Evolutionary conservation across 2,113 vertebrate species (phyloP).

Genomic region (Salvelinus namaycush): DNA sequence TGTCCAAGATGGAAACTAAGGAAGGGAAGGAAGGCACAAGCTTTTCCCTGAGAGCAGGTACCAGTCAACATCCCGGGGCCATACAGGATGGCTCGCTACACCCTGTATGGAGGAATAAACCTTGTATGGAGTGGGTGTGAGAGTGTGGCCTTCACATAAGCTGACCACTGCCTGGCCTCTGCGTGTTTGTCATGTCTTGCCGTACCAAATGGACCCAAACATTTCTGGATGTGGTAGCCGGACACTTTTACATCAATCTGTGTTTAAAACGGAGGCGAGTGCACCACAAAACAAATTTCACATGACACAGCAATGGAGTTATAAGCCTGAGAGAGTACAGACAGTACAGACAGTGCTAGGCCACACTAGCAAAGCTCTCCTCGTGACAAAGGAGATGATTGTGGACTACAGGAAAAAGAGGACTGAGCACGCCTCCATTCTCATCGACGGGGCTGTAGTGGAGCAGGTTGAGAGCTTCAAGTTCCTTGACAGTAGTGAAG

Average conservation of each 20-base stretch:
- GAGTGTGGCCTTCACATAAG: constrained; percentile 46
- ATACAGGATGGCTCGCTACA: constrained; percentile 8
- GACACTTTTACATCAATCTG: constrained; percentile 60
- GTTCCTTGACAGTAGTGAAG: no score
- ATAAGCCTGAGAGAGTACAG: constrained; percentile 61
- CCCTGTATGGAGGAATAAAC: constrained; percentile 21
- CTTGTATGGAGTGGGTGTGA: constrained; percentile 33
- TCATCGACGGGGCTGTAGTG: no score
- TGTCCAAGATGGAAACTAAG: constrained; percentile 58
- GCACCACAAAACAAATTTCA: constrained; percentile 61
- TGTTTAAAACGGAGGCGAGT: constrained; percentile 62
- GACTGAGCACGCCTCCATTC: no score
- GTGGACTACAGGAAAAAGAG: no score
- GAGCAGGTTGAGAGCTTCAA: no score
- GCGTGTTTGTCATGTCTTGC: constrained; percentile 41
- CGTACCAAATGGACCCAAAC: constrained; percentile 51
- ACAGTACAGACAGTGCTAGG: constrained; percentile 37
- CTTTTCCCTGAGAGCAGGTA: constrained; percentile 45
- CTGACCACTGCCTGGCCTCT: constrained; percentile 51
- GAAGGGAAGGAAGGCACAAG: constrained; percentile 24
- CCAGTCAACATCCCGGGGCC: not conserved
- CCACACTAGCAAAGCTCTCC: constrained; percentile 44
- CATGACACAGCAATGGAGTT: constrained; percentile 68
- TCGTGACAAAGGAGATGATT: constrained; percentile 15
- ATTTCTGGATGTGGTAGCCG: constrained; percentile 61